These are phyloP conservation scores for Pteromalus puparum DNA, from an alignment of 1,140 invertebrate genomes.

Conservation along the genomic window DNA sequence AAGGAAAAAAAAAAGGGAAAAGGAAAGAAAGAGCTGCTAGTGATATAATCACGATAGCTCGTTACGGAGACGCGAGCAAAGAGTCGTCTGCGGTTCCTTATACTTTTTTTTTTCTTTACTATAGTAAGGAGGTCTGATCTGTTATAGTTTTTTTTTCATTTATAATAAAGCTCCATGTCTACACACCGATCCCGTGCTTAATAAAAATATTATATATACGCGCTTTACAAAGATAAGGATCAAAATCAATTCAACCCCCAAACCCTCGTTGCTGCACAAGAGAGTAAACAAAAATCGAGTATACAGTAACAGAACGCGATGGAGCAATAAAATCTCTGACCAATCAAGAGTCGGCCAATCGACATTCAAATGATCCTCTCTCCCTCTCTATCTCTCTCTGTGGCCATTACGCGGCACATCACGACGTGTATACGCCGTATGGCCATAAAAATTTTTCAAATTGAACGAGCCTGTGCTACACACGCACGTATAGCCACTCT, in stretches of 20 bases:
- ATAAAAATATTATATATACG: not conserved
- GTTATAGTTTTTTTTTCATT: too few species aligned
- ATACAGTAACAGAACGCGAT: not conserved
- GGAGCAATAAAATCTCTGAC: not conserved
- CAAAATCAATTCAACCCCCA: not conserved
- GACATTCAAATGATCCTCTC: not conserved
- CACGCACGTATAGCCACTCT: not conserved
- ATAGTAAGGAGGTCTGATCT: too few species aligned
- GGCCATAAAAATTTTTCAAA: conserved; percentile 43
- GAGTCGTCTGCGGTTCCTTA: not conserved
- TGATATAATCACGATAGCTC: conserved; percentile 37
- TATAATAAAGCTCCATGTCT: too few species aligned
- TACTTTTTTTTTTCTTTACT: not conserved
- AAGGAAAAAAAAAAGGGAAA: conserved; percentile 1
- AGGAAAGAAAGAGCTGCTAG: not conserved
- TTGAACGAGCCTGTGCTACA: conserved; percentile 20
- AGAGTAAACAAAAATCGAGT: not conserved
- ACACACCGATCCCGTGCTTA: too few species aligned
- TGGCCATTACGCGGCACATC: conserved; percentile 12
- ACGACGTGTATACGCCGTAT: not conserved
- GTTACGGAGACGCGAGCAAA: conserved; percentile 25
- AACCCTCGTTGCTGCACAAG: too few species aligned
- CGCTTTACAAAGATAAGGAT: not conserved
- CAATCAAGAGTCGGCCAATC: not conserved
- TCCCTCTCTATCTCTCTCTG: not conserved